These are phyloP conservation scores for Lordiphosa stackelbergi DNA, from an alignment of 1,140 invertebrate species.

Conservation along the genomic window DNA sequence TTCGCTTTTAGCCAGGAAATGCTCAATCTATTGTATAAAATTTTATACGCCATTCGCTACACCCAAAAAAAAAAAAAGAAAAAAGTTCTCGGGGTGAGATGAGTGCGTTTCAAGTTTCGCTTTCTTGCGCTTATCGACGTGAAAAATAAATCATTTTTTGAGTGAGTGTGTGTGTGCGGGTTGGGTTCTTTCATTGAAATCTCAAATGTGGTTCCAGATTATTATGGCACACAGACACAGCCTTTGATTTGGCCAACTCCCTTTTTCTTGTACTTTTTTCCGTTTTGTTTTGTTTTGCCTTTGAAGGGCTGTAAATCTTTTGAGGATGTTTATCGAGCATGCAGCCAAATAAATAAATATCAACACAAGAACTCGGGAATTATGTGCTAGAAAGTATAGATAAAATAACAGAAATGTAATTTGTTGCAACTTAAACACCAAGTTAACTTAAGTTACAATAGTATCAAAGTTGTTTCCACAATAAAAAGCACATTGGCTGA, in stretches of 20 bases:
- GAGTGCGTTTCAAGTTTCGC: slow-evolving; percentile 60
- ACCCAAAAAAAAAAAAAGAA: slow-evolving; percentile 18
- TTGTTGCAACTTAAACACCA: slow-evolving; percentile 37
- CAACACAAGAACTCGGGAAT: slow-evolving; percentile 25
- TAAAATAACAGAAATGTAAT: slow-evolving; percentile 5
- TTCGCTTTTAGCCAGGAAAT: slow-evolving; percentile 45
- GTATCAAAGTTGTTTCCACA: slow-evolving; percentile 27
- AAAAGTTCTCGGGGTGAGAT: neutral
- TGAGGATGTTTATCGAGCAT: slow-evolving; percentile 46
- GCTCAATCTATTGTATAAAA: slow-evolving; percentile 71
- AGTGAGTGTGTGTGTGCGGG: slow-evolving; percentile 14
- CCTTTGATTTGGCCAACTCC: slow-evolving; percentile 52
- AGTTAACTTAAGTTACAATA: slow-evolving; percentile 30
- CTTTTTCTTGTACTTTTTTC: neutral
- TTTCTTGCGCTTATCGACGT: slow-evolving; percentile 65
- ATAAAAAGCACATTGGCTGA: slow-evolving; percentile 59
- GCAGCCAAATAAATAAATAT: slow-evolving; percentile 27
- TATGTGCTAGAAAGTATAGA: slow-evolving; percentile 25
- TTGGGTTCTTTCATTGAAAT: slow-evolving; percentile 46
- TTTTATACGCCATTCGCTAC: slow-evolving; percentile 56
- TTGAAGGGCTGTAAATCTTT: slow-evolving; percentile 57
- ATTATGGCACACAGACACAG: slow-evolving; percentile 49
- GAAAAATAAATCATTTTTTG: slow-evolving; percentile 68
- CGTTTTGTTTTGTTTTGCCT: slow-evolving; percentile 5
- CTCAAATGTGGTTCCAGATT: slow-evolving; percentile 58